Evolutionary conservation across 2,797 vertebrate species (phyloP).

Genomic region (Syngnathus rostellatus): DNA sequence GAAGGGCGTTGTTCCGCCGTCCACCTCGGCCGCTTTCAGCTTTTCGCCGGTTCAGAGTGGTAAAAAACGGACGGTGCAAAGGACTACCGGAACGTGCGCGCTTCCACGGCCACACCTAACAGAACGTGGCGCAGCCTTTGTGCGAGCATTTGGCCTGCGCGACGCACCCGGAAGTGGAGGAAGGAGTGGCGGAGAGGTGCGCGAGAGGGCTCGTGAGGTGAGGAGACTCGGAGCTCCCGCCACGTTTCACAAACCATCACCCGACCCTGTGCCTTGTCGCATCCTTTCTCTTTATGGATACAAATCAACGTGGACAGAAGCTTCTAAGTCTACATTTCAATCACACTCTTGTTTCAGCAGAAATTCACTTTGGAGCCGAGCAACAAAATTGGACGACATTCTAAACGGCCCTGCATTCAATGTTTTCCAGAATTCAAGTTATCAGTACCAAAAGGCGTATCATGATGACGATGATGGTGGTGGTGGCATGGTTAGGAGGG

Average conservation of each 20-base stretch:
- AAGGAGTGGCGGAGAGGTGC: slow-evolving; percentile 36
- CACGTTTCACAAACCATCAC: slow-evolving; percentile 24
- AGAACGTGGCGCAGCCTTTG: slow-evolving; percentile 53
- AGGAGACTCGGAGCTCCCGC: slow-evolving; percentile 26
- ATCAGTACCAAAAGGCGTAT: slow-evolving; percentile 14
- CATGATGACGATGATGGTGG: slow-evolving; percentile 28
- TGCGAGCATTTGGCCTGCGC: slow-evolving; percentile 43
- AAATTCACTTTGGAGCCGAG: slow-evolving; percentile 7
- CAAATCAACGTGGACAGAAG: slow-evolving; percentile 15
- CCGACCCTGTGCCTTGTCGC: slow-evolving; percentile 30
- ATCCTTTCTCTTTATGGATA: slow-evolving; percentile 31
- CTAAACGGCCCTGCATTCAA: slow-evolving; percentile 10
- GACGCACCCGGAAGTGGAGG: slow-evolving; percentile 54
- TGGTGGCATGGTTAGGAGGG: slow-evolving; percentile 30
- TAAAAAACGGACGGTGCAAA: slow-evolving; percentile 65
- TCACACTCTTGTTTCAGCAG: neutral
- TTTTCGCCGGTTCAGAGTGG: slow-evolving; percentile 45
- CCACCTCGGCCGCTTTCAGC: slow-evolving; percentile 47
- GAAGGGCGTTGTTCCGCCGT: slow-evolving; percentile 69
- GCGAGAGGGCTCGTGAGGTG: slow-evolving; percentile 43
- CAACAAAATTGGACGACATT: slow-evolving; percentile 18
- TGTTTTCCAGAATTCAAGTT: slow-evolving; percentile 12
- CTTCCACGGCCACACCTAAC: slow-evolving; percentile 56
- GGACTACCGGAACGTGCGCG: slow-evolving; percentile 56
- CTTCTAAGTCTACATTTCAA: slow-evolving; percentile 14